Percentiles rank a stretch among this genome's conserved stretches.
Evolutionary conservation across 2,113 vertebrate genomes (phyloP).

Genomic region (Actinemys pallida): DNA sequence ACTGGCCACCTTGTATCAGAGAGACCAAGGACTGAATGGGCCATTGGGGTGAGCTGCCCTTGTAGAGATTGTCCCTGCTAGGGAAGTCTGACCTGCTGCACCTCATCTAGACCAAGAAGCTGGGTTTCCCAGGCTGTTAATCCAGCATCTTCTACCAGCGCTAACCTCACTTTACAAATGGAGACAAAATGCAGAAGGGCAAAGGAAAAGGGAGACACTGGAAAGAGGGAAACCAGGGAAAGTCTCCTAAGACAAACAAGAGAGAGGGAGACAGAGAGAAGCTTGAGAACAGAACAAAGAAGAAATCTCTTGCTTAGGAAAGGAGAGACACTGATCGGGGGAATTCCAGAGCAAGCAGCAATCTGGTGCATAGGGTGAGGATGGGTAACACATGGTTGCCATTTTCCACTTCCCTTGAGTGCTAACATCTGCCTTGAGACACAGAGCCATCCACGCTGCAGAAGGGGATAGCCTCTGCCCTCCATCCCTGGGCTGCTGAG

Average conservation of each 20-base stretch:
- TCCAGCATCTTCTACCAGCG: not conserved
- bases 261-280: not conserved
- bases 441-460: not conserved
- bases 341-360: not conserved
- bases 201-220: not conserved
- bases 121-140: not conserved
- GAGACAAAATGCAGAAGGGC: not conserved
- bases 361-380: not conserved
- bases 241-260: not conserved
- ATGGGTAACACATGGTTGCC: fast-evolving
- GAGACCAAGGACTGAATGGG: fast-evolving
- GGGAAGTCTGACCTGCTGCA: not conserved
- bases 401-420: not conserved
- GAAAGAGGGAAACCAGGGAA: not conserved
- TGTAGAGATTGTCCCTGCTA: not conserved
- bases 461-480: not conserved
- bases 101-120: not conserved
- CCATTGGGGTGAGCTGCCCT: not conserved
- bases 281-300: not conserved
- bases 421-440: not conserved
- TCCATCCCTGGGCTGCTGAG: not conserved
- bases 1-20: not conserved
- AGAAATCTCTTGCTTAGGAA: not conserved
- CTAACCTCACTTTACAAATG: not conserved
- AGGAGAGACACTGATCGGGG: not conserved